These are phyloP conservation scores for Tokudaia muenninki DNA, from an alignment of 2,797 vertebrate genomes.

Conservation along the genomic window DNA sequence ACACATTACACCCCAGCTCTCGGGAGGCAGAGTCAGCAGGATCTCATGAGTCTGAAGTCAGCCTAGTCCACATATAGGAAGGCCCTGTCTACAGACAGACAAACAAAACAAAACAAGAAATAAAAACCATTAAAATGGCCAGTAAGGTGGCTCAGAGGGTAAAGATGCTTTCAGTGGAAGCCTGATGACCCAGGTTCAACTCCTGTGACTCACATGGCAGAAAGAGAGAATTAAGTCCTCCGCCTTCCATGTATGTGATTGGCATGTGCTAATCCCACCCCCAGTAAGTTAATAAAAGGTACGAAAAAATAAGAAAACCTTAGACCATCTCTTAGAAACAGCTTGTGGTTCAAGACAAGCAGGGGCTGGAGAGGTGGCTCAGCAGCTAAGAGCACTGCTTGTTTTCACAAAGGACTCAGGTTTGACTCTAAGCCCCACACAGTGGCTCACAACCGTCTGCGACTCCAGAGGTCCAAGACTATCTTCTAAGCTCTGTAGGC, in stretches of 20 bases:
- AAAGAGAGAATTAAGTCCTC: not conserved
- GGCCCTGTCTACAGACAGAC: too few species aligned
- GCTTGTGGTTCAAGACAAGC: not conserved
- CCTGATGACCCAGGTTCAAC: not conserved
- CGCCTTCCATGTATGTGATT: not conserved
- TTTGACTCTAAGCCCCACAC: not conserved
- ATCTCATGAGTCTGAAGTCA: not conserved
- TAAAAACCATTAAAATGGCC: not conserved
- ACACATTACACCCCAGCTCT: not conserved
- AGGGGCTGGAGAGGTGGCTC: not conserved
- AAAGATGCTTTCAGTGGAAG: not conserved
- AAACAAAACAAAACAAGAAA: not conserved
- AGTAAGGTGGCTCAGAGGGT: not conserved
- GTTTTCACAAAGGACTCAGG: not conserved
- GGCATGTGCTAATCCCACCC: not conserved
- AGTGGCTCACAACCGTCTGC: not conserved
- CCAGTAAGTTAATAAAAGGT: not conserved
- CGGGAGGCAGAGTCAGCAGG: not conserved
- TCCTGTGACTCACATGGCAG: not conserved
- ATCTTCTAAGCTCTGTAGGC: not conserved
- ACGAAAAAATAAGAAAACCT: not conserved
- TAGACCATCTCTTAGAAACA: conserved; percentile 19
- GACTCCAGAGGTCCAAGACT: not conserved
- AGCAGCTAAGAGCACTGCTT: not conserved
- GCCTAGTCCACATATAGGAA: not conserved